Base-by-base conservation (phyloP, 2,113 vertebrate species). In the Petrocephalus zakoni region DNA sequence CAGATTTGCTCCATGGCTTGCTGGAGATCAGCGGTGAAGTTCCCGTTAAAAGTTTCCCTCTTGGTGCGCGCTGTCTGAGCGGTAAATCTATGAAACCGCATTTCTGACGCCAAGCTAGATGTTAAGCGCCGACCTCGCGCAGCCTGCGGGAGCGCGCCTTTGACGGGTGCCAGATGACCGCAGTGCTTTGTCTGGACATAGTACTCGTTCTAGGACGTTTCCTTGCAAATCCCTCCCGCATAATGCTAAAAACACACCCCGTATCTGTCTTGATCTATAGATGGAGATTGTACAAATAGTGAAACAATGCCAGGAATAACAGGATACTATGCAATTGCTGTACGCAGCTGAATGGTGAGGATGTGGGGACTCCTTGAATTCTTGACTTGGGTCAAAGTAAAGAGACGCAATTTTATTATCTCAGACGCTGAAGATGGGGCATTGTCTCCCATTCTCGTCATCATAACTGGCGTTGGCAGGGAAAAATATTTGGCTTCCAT, bases 381-480 rank as follows among this genome's bases (percentile, higher is more conserved):
- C 86, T 89, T 78, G 86, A 91, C 87, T 88, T 90, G 58, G 91
- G 90, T 42, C 0, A 83, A 75, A 68, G 86, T 88, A 90, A 92
- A 89, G 90, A 91, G 89, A 89, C 25, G 86, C 90, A 88, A 90
- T 89, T 91, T 51, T 86, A 52, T 84, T 53, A 86, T 72, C 47
- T 42, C 85, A 88, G 46, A 49, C 25, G 56, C 49, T 42, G 58
- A 47, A 72, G 84, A 42, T 89, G 89, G 84, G 68, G 53, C 90
- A 90, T 93, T 89, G 88, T 88, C 90, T 89, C 90, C 89, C 90
- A 81, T 68, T 68, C 87, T 87, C 92, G 56, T 94, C 94, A 93
- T 55, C 64, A 78, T 94, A 94, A 95, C 91, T 87, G 90, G 89
- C 90, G 89, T 90, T 94, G 94, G 94, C 90, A 88, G 90, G 89